Base-by-base conservation (phyloP, 2,797 vertebrate species). In the Notoglanidium macrostoma region DNA sequence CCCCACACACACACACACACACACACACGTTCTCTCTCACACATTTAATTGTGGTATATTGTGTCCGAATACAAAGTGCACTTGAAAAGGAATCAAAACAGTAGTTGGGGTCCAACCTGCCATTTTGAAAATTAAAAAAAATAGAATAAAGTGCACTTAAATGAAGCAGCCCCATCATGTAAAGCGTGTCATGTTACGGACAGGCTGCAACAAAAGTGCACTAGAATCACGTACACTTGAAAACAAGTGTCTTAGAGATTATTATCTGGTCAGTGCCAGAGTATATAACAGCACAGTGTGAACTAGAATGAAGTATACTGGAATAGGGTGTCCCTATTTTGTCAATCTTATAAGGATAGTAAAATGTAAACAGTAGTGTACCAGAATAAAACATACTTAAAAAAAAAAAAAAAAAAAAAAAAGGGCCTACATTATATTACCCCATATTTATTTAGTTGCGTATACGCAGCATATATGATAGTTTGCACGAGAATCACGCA, bases 1-100 rank as follows among this genome's bases (percentile, higher is more conserved):
- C 61, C 49, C 57, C 54, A 87, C 68, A 63, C 77, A 76, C 51
- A 49, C 67, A 73, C 67, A 35, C 63, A 67, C 76, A 17, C 70
- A 72, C 59, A 57, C 81, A 77, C 72, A 44, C 55, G 4, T 1
- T 10, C 44, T 29, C 40, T n/a, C 54, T 46, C 26, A 21, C 23
- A 40, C 19, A 7, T 59, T 3, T 51, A 77, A 29, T 54, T 29
- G 23, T 73, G 12, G 26, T 35, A 35, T 79, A 57, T 35, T 11
- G 46, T 35, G 54, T 19, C 19, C 78, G n/a, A 17, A n/a, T 17
- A 63, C 57, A 81, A 79, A 7, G 49, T 14, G n/a, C 73, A 54
- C 49, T 74, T 46, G 10, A 73, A 74, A 46, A 73, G 17, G 17
- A 73, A 73, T 73, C 21, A 44, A 12, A 46, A 49, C n/a, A 9